Evolutionary conservation across 2,888 invertebrate genomes (phyloP).

Genomic region (Ferdinandea cuprea): DNA sequence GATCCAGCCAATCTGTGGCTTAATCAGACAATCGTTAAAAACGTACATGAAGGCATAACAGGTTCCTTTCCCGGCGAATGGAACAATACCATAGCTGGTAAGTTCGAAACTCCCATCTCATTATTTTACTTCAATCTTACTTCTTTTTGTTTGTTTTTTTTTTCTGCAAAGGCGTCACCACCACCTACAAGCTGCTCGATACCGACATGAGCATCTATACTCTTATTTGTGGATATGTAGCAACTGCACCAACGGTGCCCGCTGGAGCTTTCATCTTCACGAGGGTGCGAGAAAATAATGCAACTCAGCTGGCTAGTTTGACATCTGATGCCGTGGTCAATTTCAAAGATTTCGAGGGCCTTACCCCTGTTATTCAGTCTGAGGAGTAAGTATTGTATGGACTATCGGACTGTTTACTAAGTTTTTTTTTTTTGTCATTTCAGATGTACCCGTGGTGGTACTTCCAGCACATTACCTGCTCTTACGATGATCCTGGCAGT

Average conservation of each 20-base stretch:
- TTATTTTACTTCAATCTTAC: not conserved
- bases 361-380: conserved; percentile 32
- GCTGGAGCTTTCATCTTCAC: conserved; percentile 42
- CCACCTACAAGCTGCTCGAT: conserved; percentile 76
- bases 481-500: conserved; percentile 36
- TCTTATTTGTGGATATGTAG: conserved; percentile 78
- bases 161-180: conserved; percentile 6
- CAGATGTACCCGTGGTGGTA: conserved; percentile 30
- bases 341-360: conserved; percentile 30
- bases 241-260: not conserved
- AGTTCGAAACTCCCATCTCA: not conserved
- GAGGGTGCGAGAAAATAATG: conserved; percentile 7
- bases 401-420: not conserved
- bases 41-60: not conserved
- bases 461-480: conserved; percentile 26
- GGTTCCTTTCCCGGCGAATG: conserved; percentile 9
- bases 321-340: not conserved
- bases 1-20: conserved; percentile 75
- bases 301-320: not conserved
- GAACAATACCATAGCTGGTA: conserved; percentile 9
- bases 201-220: conserved; percentile 78
- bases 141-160: not conserved
- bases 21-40: conserved; percentile 76
- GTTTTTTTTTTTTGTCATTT: conserved; percentile 2
- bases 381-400: conserved; percentile 29